Evolutionary conservation across 1,140 invertebrate species (phyloP).

Genomic region (Ectropis grisescens): DNA sequence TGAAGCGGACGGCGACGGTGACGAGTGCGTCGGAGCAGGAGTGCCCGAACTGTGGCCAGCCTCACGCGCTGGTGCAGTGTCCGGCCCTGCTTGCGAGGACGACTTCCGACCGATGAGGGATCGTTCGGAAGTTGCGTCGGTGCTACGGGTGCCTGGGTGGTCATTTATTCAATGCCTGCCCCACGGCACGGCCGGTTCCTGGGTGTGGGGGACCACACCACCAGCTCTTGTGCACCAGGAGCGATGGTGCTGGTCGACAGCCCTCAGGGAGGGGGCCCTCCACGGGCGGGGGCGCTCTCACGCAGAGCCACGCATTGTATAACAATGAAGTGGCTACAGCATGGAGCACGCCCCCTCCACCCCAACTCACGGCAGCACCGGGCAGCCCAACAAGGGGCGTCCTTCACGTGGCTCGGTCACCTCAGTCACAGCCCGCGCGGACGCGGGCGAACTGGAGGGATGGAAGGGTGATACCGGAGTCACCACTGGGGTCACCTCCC

Average conservation of each 20-base stretch:
- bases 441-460: no score
- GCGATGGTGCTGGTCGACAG: background rate
- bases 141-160: background rate
- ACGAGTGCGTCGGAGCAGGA: background rate
- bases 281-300: background rate
- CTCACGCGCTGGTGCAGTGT: background rate
- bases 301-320: background rate
- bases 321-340: background rate
- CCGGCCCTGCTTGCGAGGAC: background rate
- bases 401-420: background rate
- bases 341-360: no score
- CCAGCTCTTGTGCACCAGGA: background rate
- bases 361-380: no score
- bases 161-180: background rate
- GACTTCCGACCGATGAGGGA: background rate
- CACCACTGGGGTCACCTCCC: no score
- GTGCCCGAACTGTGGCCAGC: background rate
- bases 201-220: background rate
- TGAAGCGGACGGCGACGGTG: no score
- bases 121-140: background rate
- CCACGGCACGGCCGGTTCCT: background rate
- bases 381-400: background rate
- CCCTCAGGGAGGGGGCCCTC: background rate
- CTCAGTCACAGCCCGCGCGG: no score
- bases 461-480: no score